Conservation (phyloP, 2,113 vertebrate species). For the Arvicanthis niloticus region DNA sequence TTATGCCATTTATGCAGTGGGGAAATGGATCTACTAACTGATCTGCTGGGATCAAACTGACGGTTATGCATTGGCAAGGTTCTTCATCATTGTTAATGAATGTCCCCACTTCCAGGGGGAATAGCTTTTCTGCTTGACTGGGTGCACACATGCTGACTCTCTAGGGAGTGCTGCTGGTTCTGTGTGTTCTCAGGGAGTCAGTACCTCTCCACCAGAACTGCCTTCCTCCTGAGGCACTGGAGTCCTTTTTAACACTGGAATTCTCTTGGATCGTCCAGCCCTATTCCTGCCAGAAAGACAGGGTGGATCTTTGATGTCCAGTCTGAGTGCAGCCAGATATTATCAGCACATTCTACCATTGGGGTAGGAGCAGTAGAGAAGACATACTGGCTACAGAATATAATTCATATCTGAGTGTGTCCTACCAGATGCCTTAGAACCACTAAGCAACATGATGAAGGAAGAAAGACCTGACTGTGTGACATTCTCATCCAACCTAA, state of each 20-base stretch:
- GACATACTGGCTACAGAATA: neutral
- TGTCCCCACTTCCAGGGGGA: constrained; percentile 42
- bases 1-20: neutral
- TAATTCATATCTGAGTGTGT: constrained; percentile 25
- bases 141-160: neutral
- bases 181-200: constrained; percentile 10
- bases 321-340: neutral
- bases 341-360: neutral
- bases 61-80: neutral
- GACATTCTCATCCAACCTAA: constrained; percentile 8
- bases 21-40: constrained; percentile 18
- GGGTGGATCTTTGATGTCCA: neutral
- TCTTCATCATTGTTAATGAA: constrained; percentile 25
- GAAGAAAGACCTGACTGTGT: neutral
- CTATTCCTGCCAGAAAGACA: neutral
- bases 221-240: neutral
- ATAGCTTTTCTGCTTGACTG: constrained; percentile 3
- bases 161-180: neutral
- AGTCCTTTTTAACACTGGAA: neutral
- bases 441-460: constrained; percentile 5
- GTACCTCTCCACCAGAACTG: neutral
- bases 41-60: neutral
- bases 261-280: neutral
- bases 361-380: neutral
- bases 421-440: neutral